Evolutionary conservation across 2,797 vertebrate species (phyloP).

Genomic region (Balearica regulorum): DNA sequence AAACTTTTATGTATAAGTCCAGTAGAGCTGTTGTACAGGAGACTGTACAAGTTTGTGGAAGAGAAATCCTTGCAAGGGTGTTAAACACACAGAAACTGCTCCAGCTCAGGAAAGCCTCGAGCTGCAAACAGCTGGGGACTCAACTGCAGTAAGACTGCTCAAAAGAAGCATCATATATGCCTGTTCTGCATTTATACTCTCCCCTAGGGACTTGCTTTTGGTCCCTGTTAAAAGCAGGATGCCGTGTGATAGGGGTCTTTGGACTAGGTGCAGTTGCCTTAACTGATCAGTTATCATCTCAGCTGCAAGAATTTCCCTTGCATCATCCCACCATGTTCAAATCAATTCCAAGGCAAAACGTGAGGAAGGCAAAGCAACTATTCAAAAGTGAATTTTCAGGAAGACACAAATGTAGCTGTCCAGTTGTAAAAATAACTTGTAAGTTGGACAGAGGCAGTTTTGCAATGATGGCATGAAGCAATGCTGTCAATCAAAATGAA

Average conservation of each 20-base stretch:
- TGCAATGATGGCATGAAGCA: not conserved
- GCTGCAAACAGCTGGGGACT: not conserved
- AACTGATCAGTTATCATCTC: not conserved
- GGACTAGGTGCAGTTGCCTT: not conserved
- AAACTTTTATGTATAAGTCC: not conserved
- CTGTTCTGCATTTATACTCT: not conserved
- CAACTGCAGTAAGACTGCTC: not conserved
- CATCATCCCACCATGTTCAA: fast-evolving
- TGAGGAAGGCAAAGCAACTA: not conserved
- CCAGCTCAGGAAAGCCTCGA: not conserved
- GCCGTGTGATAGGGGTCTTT: not conserved
- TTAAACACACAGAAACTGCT: not conserved
- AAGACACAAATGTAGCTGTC: not conserved
- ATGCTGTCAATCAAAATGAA: not conserved
- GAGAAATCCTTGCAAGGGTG: not conserved
- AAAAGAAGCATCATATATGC: not conserved
- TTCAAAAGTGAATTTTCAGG: not conserved
- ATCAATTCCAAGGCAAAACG: not conserved
- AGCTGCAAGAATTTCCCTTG: not conserved
- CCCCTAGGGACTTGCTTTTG: not conserved
- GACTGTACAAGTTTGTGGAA: not conserved
- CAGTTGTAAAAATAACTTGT: not conserved
- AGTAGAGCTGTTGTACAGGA: not conserved
- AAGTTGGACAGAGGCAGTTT: not conserved
- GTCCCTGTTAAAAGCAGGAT: not conserved